phyloP scores from a whole-genome alignment of 2,888 invertebrate species.

The Galeopsomyia nigrocyanea region DNA sequence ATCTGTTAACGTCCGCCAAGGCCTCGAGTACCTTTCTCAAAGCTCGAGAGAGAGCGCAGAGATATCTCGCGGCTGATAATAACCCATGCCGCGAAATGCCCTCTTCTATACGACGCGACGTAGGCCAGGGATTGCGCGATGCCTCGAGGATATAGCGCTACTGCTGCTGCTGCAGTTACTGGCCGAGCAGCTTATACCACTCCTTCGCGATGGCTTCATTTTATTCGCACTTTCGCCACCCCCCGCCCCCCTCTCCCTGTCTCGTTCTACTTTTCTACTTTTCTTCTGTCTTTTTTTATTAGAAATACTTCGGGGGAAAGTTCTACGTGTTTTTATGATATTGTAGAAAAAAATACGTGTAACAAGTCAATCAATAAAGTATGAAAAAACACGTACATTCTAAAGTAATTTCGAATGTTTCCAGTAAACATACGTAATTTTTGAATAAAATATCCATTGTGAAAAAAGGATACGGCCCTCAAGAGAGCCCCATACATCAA shows the following conservation, averaged over 20 bases:
- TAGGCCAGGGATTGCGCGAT: too few relatives aligned
- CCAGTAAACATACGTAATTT: slow-evolving; percentile 2
- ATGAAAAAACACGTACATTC: too few relatives aligned
- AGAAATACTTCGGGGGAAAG: too few relatives aligned
- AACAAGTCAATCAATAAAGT: too few relatives aligned
- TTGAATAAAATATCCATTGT: background rate
- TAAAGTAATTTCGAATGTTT: background rate
- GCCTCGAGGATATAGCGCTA: background rate
- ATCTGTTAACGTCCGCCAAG: slow-evolving; percentile 50
- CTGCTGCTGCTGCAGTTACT: too few relatives aligned
- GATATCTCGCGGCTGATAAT: slow-evolving; percentile 33
- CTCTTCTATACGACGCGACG: too few relatives aligned
- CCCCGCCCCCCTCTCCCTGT: too few relatives aligned
- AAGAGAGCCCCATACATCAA: background rate
- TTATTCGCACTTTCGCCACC: too few relatives aligned
- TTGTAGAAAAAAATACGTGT: too few relatives aligned
- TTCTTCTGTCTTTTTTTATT: too few relatives aligned
- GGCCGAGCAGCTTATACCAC: background rate
- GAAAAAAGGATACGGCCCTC: background rate
- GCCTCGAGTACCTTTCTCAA: slow-evolving; percentile 1
- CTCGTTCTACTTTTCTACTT: too few relatives aligned
- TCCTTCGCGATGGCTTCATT: background rate
- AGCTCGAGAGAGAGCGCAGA: slow-evolving; percentile 8
- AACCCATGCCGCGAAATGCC: background rate
- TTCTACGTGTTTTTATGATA: too few relatives aligned